A percentile compares a stretch with the other conserved stretches of the same genome.
Conservation (phyloP, 2,888 invertebrate species). For the Laspeyria flexula region DNA sequence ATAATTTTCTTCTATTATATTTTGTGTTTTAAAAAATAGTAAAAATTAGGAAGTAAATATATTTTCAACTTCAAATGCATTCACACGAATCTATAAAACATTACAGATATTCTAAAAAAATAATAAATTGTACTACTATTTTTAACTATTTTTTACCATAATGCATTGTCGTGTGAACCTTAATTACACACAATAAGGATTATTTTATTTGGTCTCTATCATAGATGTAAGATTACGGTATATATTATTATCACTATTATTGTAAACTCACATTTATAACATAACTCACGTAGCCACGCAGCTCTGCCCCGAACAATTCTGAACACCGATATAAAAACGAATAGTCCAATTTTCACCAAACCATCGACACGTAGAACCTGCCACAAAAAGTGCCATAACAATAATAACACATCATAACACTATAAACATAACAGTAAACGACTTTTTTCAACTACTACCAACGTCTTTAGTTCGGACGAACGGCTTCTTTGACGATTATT, state of each 20-base stretch:
- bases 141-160: too few relatives aligned
- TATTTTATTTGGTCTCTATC: too few relatives aligned
- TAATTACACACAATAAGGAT: too few relatives aligned
- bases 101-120: too few relatives aligned
- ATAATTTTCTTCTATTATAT: too few relatives aligned
- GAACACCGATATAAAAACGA: constrained; percentile 33
- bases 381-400: constrained; percentile 44
- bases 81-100: too few relatives aligned
- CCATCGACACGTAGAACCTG: constrained; percentile 26
- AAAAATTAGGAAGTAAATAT: too few relatives aligned
- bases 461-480: constrained; percentile 50
- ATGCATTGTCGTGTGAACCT: too few relatives aligned
- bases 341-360: constrained; percentile 36
- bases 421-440: constrained; percentile 59
- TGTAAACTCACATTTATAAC: constrained; percentile 14
- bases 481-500: constrained; percentile 76
- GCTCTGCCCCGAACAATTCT: constrained; percentile 28
- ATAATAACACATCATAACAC: constrained; percentile 61
- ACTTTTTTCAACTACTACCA: constrained; percentile 58
- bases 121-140: too few relatives aligned
- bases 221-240: neutral
- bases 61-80: too few relatives aligned
- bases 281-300: constrained; percentile 35
- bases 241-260: constrained; percentile 2
- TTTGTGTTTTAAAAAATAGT: too few relatives aligned